phyloP scores from a whole-genome alignment of 2,113 vertebrate genomes.

The Onychostoma macrolepis region DNA sequence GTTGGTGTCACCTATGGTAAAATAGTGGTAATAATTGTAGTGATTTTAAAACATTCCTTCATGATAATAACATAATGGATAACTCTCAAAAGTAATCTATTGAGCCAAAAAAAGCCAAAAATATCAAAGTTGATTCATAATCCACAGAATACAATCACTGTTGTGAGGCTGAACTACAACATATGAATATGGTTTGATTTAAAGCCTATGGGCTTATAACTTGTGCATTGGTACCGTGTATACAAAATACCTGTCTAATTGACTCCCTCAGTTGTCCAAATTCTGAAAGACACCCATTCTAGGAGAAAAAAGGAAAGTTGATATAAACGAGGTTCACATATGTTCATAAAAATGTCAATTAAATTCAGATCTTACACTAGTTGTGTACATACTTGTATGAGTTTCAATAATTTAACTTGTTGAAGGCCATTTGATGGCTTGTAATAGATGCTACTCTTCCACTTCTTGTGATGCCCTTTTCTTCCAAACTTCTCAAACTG shows the following conservation, averaged over 20 bases:
- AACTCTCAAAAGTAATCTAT: neutral
- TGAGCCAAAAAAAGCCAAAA: neutral
- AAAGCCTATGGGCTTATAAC: neutral
- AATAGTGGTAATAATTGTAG: neutral
- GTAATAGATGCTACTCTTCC: constrained; percentile 55
- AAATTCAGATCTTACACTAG: neutral
- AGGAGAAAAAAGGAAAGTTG: neutral
- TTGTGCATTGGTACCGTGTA: neutral
- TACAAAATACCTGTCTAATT: neutral
- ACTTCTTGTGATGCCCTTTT: constrained; percentile 53
- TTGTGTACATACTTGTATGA: constrained; percentile 52
- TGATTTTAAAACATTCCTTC: neutral
- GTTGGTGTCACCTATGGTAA: neutral
- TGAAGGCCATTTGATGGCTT: neutral
- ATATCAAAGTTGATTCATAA: neutral
- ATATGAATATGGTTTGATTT: neutral
- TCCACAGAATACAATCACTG: too few relatives aligned
- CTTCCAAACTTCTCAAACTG: constrained; percentile 58
- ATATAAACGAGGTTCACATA: neutral
- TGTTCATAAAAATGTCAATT: neutral
- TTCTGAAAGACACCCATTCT: neutral
- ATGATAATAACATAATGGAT: neutral
- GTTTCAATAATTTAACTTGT: neutral
- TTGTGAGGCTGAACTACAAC: neutral
- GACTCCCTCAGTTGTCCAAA: neutral